Evolutionary conservation across 2,797 vertebrate species (phyloP).

Genomic region (Okamejei kenojei): DNA sequence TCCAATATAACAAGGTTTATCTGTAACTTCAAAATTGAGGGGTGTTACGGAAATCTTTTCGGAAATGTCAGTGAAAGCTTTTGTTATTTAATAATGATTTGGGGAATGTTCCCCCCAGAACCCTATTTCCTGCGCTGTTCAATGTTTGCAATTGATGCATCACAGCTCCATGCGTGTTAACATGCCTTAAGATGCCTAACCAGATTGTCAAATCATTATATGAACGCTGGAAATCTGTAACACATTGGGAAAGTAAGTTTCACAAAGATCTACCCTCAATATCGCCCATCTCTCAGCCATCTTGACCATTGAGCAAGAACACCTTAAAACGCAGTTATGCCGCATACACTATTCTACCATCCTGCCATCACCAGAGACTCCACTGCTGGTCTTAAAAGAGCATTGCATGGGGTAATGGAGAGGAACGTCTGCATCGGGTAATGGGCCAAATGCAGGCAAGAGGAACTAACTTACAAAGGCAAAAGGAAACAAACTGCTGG

Average conservation of each 20-base stretch:
- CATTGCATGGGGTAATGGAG: too few relatives aligned
- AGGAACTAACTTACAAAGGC: too few relatives aligned
- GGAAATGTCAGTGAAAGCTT: background rate
- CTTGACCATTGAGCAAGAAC: too few relatives aligned
- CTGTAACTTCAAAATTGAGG: background rate
- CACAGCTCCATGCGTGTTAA: background rate
- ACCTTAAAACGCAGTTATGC: too few relatives aligned
- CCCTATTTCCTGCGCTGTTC: background rate
- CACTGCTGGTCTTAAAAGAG: too few relatives aligned
- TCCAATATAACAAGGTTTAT: too few relatives aligned
- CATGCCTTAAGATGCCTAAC: background rate
- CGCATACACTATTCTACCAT: too few relatives aligned
- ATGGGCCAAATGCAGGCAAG: background rate
- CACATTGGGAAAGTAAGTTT: background rate
- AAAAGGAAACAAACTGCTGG: too few relatives aligned
- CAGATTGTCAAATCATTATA: background rate
- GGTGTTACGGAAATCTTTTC: background rate
- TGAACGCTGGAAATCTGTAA: background rate
- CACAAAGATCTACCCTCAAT: background rate
- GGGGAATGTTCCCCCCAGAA: background rate
- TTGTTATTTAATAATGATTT: background rate
- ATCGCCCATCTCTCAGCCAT: too few relatives aligned
- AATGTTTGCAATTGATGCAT: background rate
- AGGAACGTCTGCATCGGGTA: background rate
- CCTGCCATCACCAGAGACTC: too few relatives aligned